Evolutionary conservation across 2,797 vertebrate genomes (phyloP).

Genomic region (Mico argentatus): DNA sequence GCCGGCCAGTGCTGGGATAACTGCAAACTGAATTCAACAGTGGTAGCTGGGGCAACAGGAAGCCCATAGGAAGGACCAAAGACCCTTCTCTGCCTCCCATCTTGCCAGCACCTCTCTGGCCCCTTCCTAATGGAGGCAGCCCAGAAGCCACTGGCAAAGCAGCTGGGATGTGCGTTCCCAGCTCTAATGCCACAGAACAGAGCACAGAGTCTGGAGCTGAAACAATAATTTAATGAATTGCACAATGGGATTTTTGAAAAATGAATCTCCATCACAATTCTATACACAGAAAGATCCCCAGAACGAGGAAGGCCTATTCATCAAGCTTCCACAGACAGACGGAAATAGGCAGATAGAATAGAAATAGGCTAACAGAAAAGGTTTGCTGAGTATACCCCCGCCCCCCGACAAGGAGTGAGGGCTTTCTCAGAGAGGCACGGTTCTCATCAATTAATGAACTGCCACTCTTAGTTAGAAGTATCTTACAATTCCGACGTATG

Average conservation of each 20-base stretch:
- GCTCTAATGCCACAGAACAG: not conserved
- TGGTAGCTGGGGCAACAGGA: not conserved
- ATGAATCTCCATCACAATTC: not conserved
- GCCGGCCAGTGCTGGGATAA: not conserved
- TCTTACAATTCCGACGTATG: not conserved
- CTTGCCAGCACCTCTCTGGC: rapidly evolving
- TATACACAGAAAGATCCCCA: not conserved
- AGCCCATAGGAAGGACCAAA: not conserved
- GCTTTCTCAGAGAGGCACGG: rapidly evolving
- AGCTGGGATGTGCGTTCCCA: not conserved
- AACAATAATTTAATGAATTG: not conserved
- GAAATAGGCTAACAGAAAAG: not conserved
- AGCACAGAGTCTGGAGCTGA: not conserved
- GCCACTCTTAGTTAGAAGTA: not conserved
- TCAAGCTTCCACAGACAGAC: not conserved
- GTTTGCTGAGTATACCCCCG: not conserved
- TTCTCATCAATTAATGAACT: not conserved
- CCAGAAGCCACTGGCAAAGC: not conserved
- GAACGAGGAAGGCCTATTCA: not conserved
- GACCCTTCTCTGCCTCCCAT: not conserved
- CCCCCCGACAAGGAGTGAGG: not conserved
- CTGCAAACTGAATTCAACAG: not conserved
- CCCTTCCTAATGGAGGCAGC: too few species aligned
- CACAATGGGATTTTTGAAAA: not conserved
- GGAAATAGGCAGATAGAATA: rapidly evolving